phyloP scores from a whole-genome alignment of 2,113 vertebrate species.

The Otolemur garnettii region DNA sequence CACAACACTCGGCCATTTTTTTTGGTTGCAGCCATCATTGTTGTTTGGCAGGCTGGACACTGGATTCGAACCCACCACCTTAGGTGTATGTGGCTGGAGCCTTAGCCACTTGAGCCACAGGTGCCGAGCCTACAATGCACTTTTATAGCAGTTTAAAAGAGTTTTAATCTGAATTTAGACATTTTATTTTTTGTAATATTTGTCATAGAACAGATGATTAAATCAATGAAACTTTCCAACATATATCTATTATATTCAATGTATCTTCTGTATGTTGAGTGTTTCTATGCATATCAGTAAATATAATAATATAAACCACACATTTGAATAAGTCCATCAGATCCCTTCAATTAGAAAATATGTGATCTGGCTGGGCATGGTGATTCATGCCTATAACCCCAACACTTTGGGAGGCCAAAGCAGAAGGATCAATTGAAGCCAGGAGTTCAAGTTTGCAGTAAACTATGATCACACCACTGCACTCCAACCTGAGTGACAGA shows the following conservation, averaged over 20 bases:
- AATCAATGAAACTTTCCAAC: not conserved
- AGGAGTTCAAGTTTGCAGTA: too few species aligned
- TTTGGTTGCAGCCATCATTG: too few species aligned
- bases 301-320: not conserved
- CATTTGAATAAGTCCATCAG: not conserved
- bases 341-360: not conserved
- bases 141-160: not conserved
- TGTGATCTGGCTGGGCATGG: not conserved
- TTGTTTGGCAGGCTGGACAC: too few species aligned
- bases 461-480: too few species aligned
- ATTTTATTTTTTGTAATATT: not conserved
- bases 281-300: not conserved
- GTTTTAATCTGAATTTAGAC: not conserved
- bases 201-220: not conserved
- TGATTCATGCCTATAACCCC: too few species aligned
- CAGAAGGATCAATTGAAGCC: too few species aligned
- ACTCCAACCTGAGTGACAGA: too few species aligned
- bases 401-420: too few species aligned
- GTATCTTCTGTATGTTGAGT: not conserved
- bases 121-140: not conserved
- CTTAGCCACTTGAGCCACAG: too few species aligned
- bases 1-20: too few species aligned
- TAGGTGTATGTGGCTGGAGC: too few species aligned
- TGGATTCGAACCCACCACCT: too few species aligned
- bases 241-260: not conserved